A percentile compares a stretch with the other conserved stretches of the same genome.
Evolutionary conservation across 2,113 vertebrate species (phyloP).

Genomic region (Poicephalus gulielmi): DNA sequence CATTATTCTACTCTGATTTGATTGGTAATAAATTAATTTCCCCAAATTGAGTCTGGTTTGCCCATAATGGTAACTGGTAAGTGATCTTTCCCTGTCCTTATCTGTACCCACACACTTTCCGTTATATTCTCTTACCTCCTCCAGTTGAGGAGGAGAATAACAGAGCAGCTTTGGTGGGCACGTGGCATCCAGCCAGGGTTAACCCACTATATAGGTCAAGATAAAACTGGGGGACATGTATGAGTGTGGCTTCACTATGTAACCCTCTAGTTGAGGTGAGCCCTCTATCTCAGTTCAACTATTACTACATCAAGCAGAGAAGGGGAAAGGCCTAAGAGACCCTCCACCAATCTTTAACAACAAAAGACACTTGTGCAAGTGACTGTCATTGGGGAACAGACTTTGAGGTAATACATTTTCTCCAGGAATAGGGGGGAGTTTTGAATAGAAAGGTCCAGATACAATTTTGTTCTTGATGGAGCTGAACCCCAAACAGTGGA

Average conservation of each 20-base stretch:
- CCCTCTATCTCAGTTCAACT: not conserved
- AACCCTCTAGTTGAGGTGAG: not conserved
- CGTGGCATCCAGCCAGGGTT: no score
- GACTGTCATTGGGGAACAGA: not conserved
- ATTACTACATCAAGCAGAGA: not conserved
- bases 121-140: no score
- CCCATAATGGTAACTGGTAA: no score
- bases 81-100: no score
- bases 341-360: not conserved
- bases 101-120: no score
- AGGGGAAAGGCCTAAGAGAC: not conserved
- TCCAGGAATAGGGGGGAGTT: not conserved
- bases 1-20: no score
- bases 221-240: not conserved
- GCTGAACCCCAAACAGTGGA: not conserved
- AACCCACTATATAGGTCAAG: not conserved
- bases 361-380: not conserved
- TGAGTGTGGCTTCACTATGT: not conserved
- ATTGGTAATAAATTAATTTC: no score
- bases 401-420: not conserved
- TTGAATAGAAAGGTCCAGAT: not conserved
- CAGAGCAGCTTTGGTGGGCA: no score
- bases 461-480: not conserved
- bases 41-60: no score
- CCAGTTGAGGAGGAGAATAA: no score